Conservation (phyloP, 1,140 invertebrate genomes). For the Reticulitermes speratus region DNA sequence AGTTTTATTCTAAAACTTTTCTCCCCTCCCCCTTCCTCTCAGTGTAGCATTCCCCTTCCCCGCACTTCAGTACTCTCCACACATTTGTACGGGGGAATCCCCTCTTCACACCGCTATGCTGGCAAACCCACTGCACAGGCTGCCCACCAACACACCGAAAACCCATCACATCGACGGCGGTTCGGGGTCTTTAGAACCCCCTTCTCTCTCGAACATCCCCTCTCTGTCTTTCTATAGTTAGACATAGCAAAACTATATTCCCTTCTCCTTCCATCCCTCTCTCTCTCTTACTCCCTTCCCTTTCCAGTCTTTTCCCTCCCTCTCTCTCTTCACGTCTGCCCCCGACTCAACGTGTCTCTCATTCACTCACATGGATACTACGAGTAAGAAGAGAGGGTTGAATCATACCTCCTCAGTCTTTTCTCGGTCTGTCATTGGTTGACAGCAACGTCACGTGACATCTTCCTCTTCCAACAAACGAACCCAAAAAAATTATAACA, state of each 20-base stretch:
- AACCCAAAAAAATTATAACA: slow-evolving; percentile 15
- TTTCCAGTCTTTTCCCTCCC: neutral
- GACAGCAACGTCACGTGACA: slow-evolving; percentile 26
- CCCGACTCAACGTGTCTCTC: slow-evolving; percentile 7
- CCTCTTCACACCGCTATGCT: slow-evolving; percentile 8
- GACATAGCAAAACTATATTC: slow-evolving; percentile 50
- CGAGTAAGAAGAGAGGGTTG: slow-evolving; percentile 23
- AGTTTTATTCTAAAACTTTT: slow-evolving; percentile 29
- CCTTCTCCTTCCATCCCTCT: slow-evolving; percentile 42
- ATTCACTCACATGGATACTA: slow-evolving; percentile 20
- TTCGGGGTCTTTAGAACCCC: slow-evolving; percentile 12
- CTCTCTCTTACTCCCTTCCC: slow-evolving; percentile 31
- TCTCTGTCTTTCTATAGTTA: slow-evolving; percentile 47
- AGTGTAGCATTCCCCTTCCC: neutral
- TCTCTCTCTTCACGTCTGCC: neutral
- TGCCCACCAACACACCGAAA: slow-evolving; percentile 13
- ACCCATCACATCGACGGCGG: slow-evolving; percentile 2
- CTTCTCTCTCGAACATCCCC: neutral
- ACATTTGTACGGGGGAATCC: slow-evolving; percentile 13
- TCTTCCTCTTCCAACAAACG: neutral
- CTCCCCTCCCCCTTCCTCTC: slow-evolving; percentile 5
- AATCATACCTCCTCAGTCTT: slow-evolving; percentile 21
- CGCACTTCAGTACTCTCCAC: slow-evolving; percentile 1
- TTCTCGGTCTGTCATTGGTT: slow-evolving; percentile 25
- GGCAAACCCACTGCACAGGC: slow-evolving; percentile 6